Evolutionary conservation across 2,888 invertebrate genomes (phyloP).

Genomic region (Drosophila percnosoma): DNA sequence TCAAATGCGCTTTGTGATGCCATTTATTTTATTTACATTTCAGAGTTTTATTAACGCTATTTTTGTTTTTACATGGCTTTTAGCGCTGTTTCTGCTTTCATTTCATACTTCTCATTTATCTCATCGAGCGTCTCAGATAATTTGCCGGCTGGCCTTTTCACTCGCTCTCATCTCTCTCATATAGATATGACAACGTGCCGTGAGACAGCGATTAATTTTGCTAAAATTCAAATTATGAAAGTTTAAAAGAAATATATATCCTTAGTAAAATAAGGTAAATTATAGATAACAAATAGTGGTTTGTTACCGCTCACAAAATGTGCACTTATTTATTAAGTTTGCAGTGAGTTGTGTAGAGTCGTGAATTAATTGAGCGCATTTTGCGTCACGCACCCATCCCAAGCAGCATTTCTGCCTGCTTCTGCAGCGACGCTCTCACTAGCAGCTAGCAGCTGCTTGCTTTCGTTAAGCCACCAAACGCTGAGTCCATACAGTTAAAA

Average conservation of each 20-base stretch:
- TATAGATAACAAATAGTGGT: background rate
- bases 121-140: constrained; percentile 40
- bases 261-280: background rate
- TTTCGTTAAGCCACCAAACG: constrained; percentile 54
- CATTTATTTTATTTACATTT: constrained; percentile 48
- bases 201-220: constrained; percentile 1
- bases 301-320: background rate
- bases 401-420: constrained; percentile 14
- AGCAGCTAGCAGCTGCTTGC: constrained; percentile 41
- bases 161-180: constrained; percentile 26
- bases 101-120: constrained; percentile 46
- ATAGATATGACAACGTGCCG: constrained; percentile 51
- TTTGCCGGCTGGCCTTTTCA: constrained; percentile 48
- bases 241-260: too few relatives aligned
- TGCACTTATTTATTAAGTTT: background rate
- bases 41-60: constrained; percentile 49
- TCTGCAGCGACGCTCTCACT: constrained; percentile 18
- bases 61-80: constrained; percentile 75
- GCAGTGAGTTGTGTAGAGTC: background rate
- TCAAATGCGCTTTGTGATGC: constrained; percentile 35
- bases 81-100: constrained; percentile 62
- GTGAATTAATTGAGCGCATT: constrained; percentile 13
- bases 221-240: background rate
- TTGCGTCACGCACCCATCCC: constrained; percentile 43
- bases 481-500: constrained; percentile 78